Conservation (phyloP, 1,140 invertebrate species). For the Heterodera schachtii region DNA sequence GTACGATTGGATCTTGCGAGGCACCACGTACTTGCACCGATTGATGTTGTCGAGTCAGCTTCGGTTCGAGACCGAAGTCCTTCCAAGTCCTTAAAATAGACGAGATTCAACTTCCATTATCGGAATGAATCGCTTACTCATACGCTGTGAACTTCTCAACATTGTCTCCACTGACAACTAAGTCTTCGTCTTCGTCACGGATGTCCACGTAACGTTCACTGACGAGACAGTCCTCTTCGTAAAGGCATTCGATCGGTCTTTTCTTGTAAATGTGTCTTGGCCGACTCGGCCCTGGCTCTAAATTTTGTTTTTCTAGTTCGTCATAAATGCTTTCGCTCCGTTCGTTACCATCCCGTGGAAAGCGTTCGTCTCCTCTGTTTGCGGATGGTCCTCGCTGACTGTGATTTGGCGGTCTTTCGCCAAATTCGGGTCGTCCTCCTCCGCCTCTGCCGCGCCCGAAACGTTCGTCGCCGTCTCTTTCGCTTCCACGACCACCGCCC, state of each 20-base stretch:
- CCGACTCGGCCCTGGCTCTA: no score
- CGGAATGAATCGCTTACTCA: constrained; percentile 4
- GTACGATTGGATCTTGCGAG: constrained; percentile 39
- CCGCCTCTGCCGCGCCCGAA: constrained; percentile 16
- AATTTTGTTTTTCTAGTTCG: not conserved
- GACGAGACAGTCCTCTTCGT: constrained; percentile 26
- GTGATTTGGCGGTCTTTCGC: not conserved
- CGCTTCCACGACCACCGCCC: not conserved
- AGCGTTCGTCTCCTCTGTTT: not conserved
- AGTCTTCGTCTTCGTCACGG: constrained; percentile 36
- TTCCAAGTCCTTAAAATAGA: constrained; percentile 26
- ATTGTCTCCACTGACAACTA: constrained; percentile 22
- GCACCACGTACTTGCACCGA: constrained; percentile 20
- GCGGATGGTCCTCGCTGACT: not conserved
- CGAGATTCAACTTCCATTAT: not conserved
- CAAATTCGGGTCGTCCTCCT: not conserved
- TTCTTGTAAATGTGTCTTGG: not conserved
- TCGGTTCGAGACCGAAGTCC: constrained; percentile 28
- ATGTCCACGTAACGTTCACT: constrained; percentile 29
- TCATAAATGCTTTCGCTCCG: not conserved
- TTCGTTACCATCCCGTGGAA: not conserved
- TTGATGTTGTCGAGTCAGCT: constrained; percentile 37
- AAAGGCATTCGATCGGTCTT: constrained; percentile 32
- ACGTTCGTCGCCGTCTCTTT: not conserved
- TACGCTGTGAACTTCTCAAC: not conserved